These are phyloP conservation scores for Botrylloides violaceus DNA, from an alignment of 23 tunicate genomes.

Conservation along the genomic window DNA sequence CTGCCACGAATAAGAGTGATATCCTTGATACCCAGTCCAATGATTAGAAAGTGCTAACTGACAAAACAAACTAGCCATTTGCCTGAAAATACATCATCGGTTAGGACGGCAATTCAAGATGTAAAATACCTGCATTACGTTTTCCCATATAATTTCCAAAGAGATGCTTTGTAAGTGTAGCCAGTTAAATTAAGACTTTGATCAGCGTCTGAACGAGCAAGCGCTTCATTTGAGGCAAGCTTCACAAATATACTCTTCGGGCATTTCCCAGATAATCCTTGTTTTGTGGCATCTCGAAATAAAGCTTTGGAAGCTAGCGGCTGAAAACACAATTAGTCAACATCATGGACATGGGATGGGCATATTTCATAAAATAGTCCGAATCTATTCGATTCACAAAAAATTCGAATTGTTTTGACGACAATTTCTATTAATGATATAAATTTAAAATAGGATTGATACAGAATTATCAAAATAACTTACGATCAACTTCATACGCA, in stretches of 20 bases:
- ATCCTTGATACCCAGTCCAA: constrained; percentile 11
- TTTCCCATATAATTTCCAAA: constrained; percentile 90
- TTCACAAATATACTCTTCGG: constrained; percentile 43
- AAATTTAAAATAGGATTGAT: too few species aligned
- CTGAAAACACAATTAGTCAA: constrained; percentile 15
- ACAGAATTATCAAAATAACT: constrained; percentile 6
- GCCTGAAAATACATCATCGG: constrained; percentile 22
- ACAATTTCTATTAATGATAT: too few species aligned
- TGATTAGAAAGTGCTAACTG: constrained; percentile 62
- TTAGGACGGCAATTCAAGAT: background rate
- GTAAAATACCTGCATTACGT: constrained; percentile 13
- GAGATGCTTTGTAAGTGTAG: constrained; percentile 58
- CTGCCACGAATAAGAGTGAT: constrained; percentile 21
- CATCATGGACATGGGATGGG: too few species aligned
- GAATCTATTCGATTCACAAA: too few species aligned
- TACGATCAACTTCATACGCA: constrained; percentile 38
- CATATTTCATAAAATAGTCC: too few species aligned
- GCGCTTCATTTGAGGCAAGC: constrained; percentile 54
- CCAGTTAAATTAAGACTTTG: constrained; percentile 33
- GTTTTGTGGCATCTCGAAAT: constrained; percentile 38
- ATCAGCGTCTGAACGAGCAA: constrained; percentile 43
- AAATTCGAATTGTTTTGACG: too few species aligned
- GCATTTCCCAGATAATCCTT: constrained; percentile 28
- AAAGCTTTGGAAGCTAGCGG: constrained; percentile 60
- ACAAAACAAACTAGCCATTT: constrained; percentile 52